A percentile compares a stretch with the other conserved stretches of the same genome.
Evolutionary conservation across 2,113 vertebrate genomes (phyloP).

Genomic region (Prochilodus magdalenae): DNA sequence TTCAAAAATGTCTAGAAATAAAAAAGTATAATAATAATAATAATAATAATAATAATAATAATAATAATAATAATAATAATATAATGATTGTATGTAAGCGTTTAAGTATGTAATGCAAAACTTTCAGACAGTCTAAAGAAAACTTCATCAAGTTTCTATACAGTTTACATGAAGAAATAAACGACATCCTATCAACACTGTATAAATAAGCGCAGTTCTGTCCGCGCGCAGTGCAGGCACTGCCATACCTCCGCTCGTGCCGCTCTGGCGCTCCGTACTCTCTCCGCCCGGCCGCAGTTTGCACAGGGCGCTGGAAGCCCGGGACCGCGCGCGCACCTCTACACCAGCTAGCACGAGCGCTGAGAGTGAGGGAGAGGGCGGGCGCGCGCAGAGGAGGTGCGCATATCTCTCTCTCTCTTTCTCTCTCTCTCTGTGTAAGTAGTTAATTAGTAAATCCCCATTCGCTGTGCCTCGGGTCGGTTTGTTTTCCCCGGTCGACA

Average conservation of each 20-base stretch:
- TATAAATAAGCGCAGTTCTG: background rate
- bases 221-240: background rate
- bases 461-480: slow-evolving; percentile 83
- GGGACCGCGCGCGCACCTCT: slow-evolving; percentile 71
- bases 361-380: slow-evolving; percentile 65
- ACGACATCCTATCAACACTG: background rate
- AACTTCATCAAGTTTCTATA: slow-evolving; percentile 26
- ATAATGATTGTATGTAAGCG: too few relatives aligned
- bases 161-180: background rate
- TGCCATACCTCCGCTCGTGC: slow-evolving; percentile 70
- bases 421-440: slow-evolving; percentile 63
- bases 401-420: slow-evolving; percentile 57
- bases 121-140: background rate
- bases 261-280: slow-evolving; percentile 51
- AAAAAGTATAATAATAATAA: too few relatives aligned
- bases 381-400: slow-evolving; percentile 68
- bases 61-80: too few relatives aligned
- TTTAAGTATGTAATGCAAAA: background rate
- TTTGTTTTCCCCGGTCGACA: slow-evolving; percentile 87
- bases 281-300: slow-evolving; percentile 60
- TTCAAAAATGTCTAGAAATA: too few relatives aligned
- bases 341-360: slow-evolving; percentile 72
- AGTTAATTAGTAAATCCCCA: slow-evolving; percentile 87
- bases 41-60: too few relatives aligned
- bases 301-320: slow-evolving; percentile 68